These are phyloP conservation scores for Cyaniris semiargus DNA, from an alignment of 2,888 invertebrate genomes.

Conservation along the genomic window DNA sequence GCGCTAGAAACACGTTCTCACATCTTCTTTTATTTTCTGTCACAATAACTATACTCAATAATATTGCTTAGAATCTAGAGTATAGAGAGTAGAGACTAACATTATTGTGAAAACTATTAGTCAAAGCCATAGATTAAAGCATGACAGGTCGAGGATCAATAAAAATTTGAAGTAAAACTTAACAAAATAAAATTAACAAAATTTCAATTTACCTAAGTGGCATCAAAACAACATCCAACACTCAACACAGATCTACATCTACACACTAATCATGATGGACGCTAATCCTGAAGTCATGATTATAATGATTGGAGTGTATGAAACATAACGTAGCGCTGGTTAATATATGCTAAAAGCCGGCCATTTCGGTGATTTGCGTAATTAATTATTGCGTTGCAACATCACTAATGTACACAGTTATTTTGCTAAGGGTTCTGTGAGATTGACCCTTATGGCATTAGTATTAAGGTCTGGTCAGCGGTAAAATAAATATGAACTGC, in stretches of 20 bases:
- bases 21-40: constrained; percentile 44
- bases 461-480: neutral
- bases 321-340: neutral
- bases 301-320: neutral
- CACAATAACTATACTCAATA: constrained; percentile 22
- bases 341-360: constrained; percentile 21
- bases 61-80: neutral
- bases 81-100: no score
- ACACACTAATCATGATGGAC: neutral
- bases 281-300: neutral
- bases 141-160: no score
- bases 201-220: no score
- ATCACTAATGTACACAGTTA: neutral
- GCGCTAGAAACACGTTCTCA: constrained; percentile 50
- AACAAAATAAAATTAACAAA: no score
- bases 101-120: no score
- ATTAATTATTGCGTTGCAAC: constrained; percentile 16
- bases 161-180: no score
- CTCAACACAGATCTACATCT: no score
- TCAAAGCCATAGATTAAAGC: no score
- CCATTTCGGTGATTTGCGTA: constrained; percentile 12
- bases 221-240: no score
- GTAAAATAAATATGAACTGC: neutral
- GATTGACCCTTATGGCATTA: neutral
- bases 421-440: neutral